Conservation (phyloP, 1,140 invertebrate genomes). For the Solenopsis invicta region DNA sequence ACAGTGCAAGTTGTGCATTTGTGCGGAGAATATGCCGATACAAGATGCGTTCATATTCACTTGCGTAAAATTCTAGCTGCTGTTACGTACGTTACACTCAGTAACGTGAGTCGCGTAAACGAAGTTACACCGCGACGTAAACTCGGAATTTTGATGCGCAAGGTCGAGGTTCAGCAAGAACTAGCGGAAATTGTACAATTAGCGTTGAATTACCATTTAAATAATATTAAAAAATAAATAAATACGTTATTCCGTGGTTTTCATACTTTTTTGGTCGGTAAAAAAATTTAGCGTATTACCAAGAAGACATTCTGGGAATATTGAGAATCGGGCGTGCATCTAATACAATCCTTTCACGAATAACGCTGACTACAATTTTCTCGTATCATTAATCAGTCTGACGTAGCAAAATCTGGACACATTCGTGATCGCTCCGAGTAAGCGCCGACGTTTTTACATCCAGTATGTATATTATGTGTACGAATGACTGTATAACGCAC, state of each 20-base stretch:
- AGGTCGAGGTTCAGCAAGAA: background rate
- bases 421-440: constrained; percentile 10
- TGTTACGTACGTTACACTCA: background rate
- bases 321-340: background rate
- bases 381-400: constrained; percentile 53
- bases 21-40: background rate
- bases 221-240: background rate
- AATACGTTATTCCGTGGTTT: background rate
- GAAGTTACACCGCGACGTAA: background rate
- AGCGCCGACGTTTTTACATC: constrained; percentile 15
- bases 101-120: background rate
- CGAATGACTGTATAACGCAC: background rate
- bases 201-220: background rate
- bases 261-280: background rate
- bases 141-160: constrained; percentile 16
- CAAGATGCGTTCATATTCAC: background rate
- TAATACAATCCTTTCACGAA: constrained; percentile 22
- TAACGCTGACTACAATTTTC: constrained; percentile 16
- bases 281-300: background rate
- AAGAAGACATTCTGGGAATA: background rate
- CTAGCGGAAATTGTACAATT: background rate
- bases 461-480: constrained; percentile 8
- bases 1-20: background rate
- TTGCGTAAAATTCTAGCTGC: constrained; percentile 34
- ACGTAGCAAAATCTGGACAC: constrained; percentile 19